phyloP scores from a whole-genome alignment of 2,113 vertebrate species.

The Triplophysa dalaica region DNA sequence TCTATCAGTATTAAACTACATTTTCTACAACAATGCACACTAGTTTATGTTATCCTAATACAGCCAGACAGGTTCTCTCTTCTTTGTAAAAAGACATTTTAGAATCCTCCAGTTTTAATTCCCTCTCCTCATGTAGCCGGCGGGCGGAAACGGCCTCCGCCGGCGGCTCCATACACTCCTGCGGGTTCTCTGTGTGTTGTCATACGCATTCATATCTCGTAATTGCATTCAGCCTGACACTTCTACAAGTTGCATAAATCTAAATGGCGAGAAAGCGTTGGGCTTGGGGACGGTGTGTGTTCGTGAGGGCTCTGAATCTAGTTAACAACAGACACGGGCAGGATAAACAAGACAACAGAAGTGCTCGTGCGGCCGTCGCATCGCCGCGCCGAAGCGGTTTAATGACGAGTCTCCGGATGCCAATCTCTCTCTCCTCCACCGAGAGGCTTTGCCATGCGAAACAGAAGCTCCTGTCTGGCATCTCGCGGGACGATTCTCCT shows the following conservation, averaged over 20 bases:
- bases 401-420: slow-evolving; percentile 46
- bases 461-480: slow-evolving; percentile 32
- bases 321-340: slow-evolving; percentile 40
- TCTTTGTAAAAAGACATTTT: background rate
- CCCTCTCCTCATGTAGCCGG: slow-evolving; percentile 11
- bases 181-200: background rate
- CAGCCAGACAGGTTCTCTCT: background rate
- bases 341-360: slow-evolving; percentile 44
- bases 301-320: slow-evolving; percentile 31
- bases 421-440: slow-evolving; percentile 25
- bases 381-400: slow-evolving; percentile 21
- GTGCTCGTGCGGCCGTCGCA: slow-evolving; percentile 24
- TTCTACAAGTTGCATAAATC: slow-evolving; percentile 37
- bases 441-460: slow-evolving; percentile 40
- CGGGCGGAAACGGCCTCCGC: slow-evolving; percentile 8
- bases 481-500: slow-evolving; percentile 36
- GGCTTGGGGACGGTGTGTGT: slow-evolving; percentile 25
- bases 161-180: background rate
- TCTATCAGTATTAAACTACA: too few relatives aligned
- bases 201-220: slow-evolving; percentile 12
- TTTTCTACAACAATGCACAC: background rate
- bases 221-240: slow-evolving; percentile 44
- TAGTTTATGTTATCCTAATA: background rate
- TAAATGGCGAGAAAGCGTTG: slow-evolving; percentile 24
- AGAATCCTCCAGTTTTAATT: slow-evolving; percentile 6